Evolutionary conservation across 1,140 invertebrate genomes (phyloP).

Genomic region (Pseudomyrmex concolor): DNA sequence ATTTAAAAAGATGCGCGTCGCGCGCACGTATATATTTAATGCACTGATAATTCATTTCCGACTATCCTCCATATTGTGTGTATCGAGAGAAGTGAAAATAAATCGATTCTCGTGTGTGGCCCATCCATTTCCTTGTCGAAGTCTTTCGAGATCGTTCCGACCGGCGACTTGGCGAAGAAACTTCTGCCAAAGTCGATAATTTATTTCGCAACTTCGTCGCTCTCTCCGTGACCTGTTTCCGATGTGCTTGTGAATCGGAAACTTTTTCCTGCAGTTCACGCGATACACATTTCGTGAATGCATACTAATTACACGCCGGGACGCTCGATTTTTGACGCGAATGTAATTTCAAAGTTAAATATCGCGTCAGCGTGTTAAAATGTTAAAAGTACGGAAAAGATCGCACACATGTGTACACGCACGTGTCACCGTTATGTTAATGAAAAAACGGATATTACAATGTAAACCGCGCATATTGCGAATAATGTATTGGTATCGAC

Average conservation of each 20-base stretch:
- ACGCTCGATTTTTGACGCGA: too few relatives aligned
- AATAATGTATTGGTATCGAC: constrained; percentile 35
- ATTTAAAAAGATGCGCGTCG: too few relatives aligned
- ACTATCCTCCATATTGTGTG: constrained; percentile 5
- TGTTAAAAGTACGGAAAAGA: too few relatives aligned
- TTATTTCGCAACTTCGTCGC: constrained; percentile 60
- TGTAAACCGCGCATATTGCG: not conserved
- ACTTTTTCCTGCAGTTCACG: not conserved
- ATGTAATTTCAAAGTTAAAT: too few relatives aligned
- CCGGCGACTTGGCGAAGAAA: not conserved
- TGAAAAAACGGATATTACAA: constrained; percentile 38
- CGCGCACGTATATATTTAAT: not conserved
- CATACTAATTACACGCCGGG: not conserved
- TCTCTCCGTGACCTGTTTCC: constrained; percentile 14
- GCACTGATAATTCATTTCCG: constrained; percentile 1
- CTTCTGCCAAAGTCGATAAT: constrained; percentile 57
- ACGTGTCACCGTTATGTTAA: constrained; percentile 10
- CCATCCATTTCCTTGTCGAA: constrained; percentile 40
- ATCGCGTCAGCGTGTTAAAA: too few relatives aligned
- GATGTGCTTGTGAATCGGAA: constrained; percentile 41
- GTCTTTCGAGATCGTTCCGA: constrained; percentile 44
- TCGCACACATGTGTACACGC: not conserved
- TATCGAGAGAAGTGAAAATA: constrained; percentile 1
- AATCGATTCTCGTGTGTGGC: constrained; percentile 58
- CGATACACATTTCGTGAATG: not conserved